Base-by-base conservation (phyloP, 2,888 invertebrate genomes). In the Lutraria lutraria region DNA sequence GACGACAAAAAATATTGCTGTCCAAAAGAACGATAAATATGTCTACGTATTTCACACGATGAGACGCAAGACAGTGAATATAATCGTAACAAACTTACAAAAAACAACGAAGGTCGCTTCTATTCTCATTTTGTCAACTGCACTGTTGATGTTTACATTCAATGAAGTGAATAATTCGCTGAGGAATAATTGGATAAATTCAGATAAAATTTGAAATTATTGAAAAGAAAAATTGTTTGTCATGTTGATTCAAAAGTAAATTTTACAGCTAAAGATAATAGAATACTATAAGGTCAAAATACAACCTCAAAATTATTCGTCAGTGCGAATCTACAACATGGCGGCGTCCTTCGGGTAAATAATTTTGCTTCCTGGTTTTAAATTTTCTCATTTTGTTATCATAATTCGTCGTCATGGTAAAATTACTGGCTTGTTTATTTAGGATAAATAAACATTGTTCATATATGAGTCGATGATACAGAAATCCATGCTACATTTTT, bases 71-170 rank as follows among this genome's bases (percentile, higher is more conserved):
- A 25, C 63, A 68, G 25, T 25, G n/a, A 68, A 68, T 68, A 68
- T 10, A 68, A 68, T 4, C n/a, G n/a, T 12, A 68, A 68, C 25
- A 68, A 68, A 76, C 76, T 76, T 76, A 76, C 76, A 76, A 31
- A 76, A 34, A 34, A n/a, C 76, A 19, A 31, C 31, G 76, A 76
- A 31, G 19, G 29, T 25, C 34, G 31, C 25, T 31, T 76, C 19
- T 31, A 25, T 0, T 76, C 31, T 72, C 72, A 72, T 72, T 72
- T 72, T 72, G 29, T 72, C 43, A 43, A 43, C 76, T 76, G 76
- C 34, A 72, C 4, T 68, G 63, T 31, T 76, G 76, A 83, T 89
- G 89, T 89, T 89, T 89, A 89, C 82, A 54, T 89, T 84, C 53
- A 68, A n/a, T 68, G 83, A 86, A 72, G 68, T 68, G 29, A 84